Percentiles rank a stretch among this genome's conserved stretches.
phyloP scores from a whole-genome alignment of 2,888 invertebrate genomes.

The Pammene fasciana region DNA sequence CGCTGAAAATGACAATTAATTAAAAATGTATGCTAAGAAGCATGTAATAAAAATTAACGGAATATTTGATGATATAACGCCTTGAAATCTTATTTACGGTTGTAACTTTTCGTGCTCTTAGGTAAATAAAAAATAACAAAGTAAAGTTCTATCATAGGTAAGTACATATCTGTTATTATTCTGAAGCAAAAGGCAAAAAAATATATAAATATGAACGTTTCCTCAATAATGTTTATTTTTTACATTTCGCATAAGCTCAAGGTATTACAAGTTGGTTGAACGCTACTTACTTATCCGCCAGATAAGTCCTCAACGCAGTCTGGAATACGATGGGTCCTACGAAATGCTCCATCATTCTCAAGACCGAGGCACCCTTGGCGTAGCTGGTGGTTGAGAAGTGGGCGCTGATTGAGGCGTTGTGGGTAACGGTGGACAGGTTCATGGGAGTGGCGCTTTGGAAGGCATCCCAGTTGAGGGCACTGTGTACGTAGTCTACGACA shows the following conservation, averaged over 20 bases:
- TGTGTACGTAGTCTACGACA: constrained; percentile 86
- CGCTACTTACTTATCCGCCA: constrained; percentile 78
- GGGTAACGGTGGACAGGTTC: constrained; percentile 81
- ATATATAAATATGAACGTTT: too few relatives aligned
- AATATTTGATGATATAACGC: too few relatives aligned
- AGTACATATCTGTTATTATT: too few relatives aligned
- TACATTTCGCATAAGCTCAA: too few relatives aligned
- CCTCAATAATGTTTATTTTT: too few relatives aligned
- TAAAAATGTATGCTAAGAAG: not conserved
- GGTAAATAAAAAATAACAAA: too few relatives aligned
- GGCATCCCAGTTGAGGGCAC: constrained; percentile 84
- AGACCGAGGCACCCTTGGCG: constrained; percentile 85
- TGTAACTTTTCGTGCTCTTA: too few relatives aligned
- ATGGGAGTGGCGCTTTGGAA: constrained; percentile 66
- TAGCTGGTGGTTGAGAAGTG: constrained; percentile 88
- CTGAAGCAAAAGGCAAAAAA: too few relatives aligned
- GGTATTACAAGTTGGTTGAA: not conserved
- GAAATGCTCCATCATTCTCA: constrained; percentile 87
- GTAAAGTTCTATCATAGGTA: too few relatives aligned
- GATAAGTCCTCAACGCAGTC: constrained; percentile 82
- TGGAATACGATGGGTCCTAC: constrained; percentile 83
- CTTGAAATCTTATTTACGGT: too few relatives aligned
- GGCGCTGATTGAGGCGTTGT: constrained; percentile 76
- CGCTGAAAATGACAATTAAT: constrained; percentile 51
- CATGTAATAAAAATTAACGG: not conserved